Evolutionary conservation across 2,888 invertebrate genomes (phyloP), one percentile per base, ranked within the genome.

Genomic region (Terebella lapidaria): DNA sequence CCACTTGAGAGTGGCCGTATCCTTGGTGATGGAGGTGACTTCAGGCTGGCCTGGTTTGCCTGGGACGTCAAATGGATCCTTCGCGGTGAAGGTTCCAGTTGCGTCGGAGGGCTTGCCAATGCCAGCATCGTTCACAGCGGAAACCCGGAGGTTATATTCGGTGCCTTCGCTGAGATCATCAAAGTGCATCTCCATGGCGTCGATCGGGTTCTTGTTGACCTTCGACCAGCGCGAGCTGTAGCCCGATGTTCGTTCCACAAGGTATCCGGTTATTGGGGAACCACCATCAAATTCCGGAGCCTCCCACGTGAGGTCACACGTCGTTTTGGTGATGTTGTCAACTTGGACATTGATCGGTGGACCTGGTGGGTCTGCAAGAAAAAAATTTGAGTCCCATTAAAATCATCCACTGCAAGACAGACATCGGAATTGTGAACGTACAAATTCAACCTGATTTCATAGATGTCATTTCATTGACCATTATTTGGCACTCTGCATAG

Each of bases 211-310:
- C 24, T 70, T 68, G n/a, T 63, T 72, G 5, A 74, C 70, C 55
- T 71, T 69, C 60, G 69, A 70, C 74, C 73, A 77, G 15, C 73
- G 66, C 25, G 71, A 66, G 35, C 75, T 65, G 57, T 67, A 72
- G 18, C 67, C 71, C 49, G 77, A 74, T 0, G 74, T 70, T 59
- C 72, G 74, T 62, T 74, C 77, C 18, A 78, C 66, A 56, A 72
- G 70, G 67, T 80, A 80, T 15, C 70, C 68, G 28, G 72, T 73
- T 54, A 81, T 70, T 49, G 76, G 73, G 25, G 72, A 68, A 24
- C 78, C 79, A n/a, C 81, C 81, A 60, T 80, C 76, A 59, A 78
- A 75, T 35, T 74, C 71, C 1, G 83, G 82, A 59, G 80, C 74
- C 47, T 75, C 75, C 83, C 83, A 83, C 55, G 73, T 68, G 56